Base-by-base conservation (phyloP, 2,113 vertebrate genomes). In the Pluvialis apricaria region DNA sequence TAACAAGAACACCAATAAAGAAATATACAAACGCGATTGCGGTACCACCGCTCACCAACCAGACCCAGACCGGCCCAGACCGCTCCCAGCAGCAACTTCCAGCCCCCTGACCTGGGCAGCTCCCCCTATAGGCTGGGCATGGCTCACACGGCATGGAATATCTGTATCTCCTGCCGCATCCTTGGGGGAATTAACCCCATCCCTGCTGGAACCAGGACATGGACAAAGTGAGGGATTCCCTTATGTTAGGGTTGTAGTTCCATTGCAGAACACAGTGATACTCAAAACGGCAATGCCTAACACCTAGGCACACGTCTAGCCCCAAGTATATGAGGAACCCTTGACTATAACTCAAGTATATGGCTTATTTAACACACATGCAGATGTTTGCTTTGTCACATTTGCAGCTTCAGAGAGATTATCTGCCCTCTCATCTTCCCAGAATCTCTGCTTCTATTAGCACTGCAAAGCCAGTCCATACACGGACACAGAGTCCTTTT, bases 281-380 rank as follows among this genome's bases (percentile, higher is more conserved):
- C 0, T 49, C 45, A 58, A 32, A 86, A 38, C 0, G 0, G 34
- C 54, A 68, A 57, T 0, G 4, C 20, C 26, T 20, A 42, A 68
- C 31, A 49, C 29, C 3, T 11, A 36, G 38, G 31, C 44, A 65
- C 40, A 15, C 0, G 1, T 64, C 54, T 26, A 54, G 49, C 34
- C 47, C 42, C 32, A 36, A 47, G 24, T 13, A 20, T 2, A 9
- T 4, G 12, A n/a, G 31, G 47, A 92, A 95, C 3, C 8, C 24
- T 34, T 34, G 16, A 61, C 19, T 31, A 57, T 24, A 29, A 52
- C 58, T 79, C 49, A n/a, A 62, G 6, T 15, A 58, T 34, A 57
- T 1, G 5, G 21, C 34, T 79, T 62, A 54, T 49, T 83, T 91
- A 64, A 79, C 25, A 71, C 11, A 36, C 4, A 34, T 14, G 31